phyloP scores from a whole-genome alignment of 2,113 vertebrate species.

The Lepidothrix coronata region DNA sequence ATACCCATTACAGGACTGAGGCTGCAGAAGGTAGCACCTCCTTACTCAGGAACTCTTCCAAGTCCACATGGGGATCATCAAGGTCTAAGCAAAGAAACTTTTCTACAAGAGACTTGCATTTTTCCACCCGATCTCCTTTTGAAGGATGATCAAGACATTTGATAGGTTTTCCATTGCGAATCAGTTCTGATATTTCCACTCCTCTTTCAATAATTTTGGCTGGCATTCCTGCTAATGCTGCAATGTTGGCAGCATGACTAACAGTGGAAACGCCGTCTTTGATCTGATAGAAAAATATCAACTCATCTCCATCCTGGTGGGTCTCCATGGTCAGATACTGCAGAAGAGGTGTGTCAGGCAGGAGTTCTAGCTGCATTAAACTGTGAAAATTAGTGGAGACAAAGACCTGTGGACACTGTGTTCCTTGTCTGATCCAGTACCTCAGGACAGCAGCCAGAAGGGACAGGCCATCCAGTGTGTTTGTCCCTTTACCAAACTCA shows the following conservation, averaged over 20 bases:
- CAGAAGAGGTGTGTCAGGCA: conserved; percentile 83
- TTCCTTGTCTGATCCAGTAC: conserved; percentile 83
- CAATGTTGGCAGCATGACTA: conserved; percentile 91
- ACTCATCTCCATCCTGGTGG: conserved; percentile 87
- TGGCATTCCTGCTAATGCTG: conserved; percentile 87
- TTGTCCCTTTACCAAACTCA: conserved; percentile 98
- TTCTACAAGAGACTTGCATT: conserved; percentile 83
- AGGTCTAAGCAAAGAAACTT: conserved; percentile 88
- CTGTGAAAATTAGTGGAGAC: conserved; percentile 95
- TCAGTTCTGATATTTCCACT: conserved; percentile 88
- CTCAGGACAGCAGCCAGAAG: conserved; percentile 88
- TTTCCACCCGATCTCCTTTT: conserved; percentile 67
- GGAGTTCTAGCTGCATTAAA: conserved; percentile 85
- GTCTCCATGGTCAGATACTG: conserved; percentile 91
- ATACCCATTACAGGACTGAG: conserved; percentile 54
- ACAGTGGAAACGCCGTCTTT: conserved; percentile 86
- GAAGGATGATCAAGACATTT: conserved; percentile 56
- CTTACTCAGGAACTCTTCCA: conserved; percentile 82
- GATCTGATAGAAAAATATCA: conserved; percentile 93
- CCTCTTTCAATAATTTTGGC: conserved; percentile 83
- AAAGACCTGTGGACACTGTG: conserved; percentile 85
- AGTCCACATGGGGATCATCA: conserved; percentile 81
- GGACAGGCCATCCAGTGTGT: conserved; percentile 91
- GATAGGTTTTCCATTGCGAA: conserved; percentile 83
- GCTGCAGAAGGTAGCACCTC: conserved; percentile 81